These are phyloP conservation scores for Eubasilissa regina DNA, from an alignment of 1,140 invertebrate genomes.

Conservation along the genomic window DNA sequence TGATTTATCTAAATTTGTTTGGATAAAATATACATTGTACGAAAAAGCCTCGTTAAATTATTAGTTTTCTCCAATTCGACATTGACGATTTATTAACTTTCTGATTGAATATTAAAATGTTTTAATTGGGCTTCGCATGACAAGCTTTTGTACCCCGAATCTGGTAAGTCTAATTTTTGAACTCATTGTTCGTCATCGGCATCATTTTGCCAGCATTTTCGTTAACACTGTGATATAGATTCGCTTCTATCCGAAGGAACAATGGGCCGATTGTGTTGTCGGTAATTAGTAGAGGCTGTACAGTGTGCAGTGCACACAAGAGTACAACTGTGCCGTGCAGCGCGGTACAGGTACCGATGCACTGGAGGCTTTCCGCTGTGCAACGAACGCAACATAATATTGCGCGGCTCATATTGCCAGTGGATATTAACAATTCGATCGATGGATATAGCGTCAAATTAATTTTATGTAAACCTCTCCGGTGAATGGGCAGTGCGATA, in stretches of 20 bases:
- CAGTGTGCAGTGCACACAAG: background rate
- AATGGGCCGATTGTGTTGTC: conserved; percentile 53
- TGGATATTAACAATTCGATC: too few relatives aligned
- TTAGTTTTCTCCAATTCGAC: background rate
- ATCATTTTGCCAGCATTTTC: conserved; percentile 53
- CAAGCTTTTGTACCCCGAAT: conserved; percentile 21
- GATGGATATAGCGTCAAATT: too few relatives aligned
- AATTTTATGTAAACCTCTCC: too few relatives aligned
- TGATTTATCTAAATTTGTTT: too few relatives aligned
- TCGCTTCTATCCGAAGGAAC: conserved; percentile 39
- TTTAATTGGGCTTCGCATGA: conserved; percentile 53
- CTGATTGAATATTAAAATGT: conserved; percentile 20
- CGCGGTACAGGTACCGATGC: background rate
- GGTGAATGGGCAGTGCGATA: too few relatives aligned
- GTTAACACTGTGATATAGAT: conserved; percentile 51
- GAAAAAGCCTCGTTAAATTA: too few relatives aligned
- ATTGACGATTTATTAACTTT: conserved; percentile 17
- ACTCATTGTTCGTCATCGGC: conserved; percentile 47
- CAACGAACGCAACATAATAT: too few relatives aligned
- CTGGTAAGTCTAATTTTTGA: conserved; percentile 20
- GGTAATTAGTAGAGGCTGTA: conserved; percentile 53
- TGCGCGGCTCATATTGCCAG: too few relatives aligned
- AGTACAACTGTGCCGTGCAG: background rate
- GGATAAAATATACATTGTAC: too few relatives aligned
- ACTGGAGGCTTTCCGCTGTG: background rate